phyloP scores from a whole-genome alignment of 2,888 invertebrate species.

The Aelia acuminata region DNA sequence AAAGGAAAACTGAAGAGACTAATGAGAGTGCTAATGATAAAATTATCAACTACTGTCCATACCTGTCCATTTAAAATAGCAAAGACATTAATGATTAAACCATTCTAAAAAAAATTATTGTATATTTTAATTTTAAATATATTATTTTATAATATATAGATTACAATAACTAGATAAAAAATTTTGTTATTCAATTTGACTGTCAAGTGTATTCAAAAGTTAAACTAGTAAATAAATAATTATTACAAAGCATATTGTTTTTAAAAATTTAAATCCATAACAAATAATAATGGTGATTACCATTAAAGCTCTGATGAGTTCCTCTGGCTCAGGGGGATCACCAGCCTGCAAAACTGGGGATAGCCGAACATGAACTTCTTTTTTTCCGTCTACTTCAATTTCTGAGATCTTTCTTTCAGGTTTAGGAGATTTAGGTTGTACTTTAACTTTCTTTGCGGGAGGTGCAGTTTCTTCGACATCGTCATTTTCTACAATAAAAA shows the following conservation, averaged over 20 bases:
- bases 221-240: neutral
- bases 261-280: neutral
- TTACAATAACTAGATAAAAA: too few relatives aligned
- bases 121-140: too few relatives aligned
- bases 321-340: conserved; percentile 93
- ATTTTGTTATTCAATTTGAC: neutral
- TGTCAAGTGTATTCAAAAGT: neutral
- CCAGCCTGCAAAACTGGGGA: conserved; percentile 86
- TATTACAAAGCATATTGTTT: neutral
- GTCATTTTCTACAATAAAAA: conserved; percentile 4
- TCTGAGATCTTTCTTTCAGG: conserved; percentile 58
- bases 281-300: conserved; percentile 68
- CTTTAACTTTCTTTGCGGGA: conserved; percentile 52
- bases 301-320: conserved; percentile 83
- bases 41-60: neutral
- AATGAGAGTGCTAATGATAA: neutral
- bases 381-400: conserved; percentile 77
- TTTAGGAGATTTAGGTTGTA: conserved; percentile 25
- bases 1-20: neutral
- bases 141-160: too few relatives aligned
- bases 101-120: too few relatives aligned
- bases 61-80: neutral
- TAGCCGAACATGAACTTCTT: conserved; percentile 82
- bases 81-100: neutral
- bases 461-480: conserved; percentile 31